These are phyloP conservation scores for Dromiciops gliroides DNA, from an alignment of 2,113 vertebrate species.

Conservation along the genomic window DNA sequence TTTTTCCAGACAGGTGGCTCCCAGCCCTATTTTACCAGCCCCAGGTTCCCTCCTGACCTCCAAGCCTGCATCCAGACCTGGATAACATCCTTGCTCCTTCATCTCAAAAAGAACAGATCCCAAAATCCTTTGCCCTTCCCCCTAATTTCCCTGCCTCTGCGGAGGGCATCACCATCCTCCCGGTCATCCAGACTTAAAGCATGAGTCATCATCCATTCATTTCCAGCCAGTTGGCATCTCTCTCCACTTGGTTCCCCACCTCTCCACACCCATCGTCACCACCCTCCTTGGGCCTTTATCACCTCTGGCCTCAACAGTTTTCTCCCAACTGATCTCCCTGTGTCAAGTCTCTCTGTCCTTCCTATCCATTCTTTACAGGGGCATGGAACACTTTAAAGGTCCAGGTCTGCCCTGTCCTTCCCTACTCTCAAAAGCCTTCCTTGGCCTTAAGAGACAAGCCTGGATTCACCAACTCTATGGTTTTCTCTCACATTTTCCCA, in stretches of 20 bases:
- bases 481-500: background rate
- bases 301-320: background rate
- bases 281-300: background rate
- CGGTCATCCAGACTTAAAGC: background rate
- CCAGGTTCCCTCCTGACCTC: background rate
- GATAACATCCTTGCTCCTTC: background rate
- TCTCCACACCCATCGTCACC: background rate
- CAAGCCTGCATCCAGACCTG: background rate
- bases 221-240: background rate
- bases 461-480: background rate
- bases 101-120: background rate
- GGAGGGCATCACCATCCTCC: background rate
- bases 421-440: background rate
- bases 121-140: background rate
- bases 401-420: background rate
- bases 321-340: background rate
- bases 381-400: background rate
- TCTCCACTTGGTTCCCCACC: background rate
- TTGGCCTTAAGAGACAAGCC: background rate
- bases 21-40: background rate
- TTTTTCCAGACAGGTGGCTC: background rate
- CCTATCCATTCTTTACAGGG: background rate
- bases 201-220: background rate
- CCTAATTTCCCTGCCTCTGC: background rate
- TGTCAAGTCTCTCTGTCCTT: background rate